Base-by-base conservation (phyloP, 2,797 vertebrate genomes). In the Danionella dracula region DNA sequence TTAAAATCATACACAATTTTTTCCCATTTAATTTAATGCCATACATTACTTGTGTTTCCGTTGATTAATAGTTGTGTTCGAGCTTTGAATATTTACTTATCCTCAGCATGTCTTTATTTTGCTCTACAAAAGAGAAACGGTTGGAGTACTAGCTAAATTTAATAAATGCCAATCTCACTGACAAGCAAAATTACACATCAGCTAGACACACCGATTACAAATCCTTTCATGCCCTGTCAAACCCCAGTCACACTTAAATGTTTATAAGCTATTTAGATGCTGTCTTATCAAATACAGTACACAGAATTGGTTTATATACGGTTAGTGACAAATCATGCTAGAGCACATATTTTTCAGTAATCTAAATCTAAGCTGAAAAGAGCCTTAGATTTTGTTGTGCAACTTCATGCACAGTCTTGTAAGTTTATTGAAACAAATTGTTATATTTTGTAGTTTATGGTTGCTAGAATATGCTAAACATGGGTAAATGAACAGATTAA, bases 81-180 rank as follows among this genome's bases (percentile, higher is more conserved):
- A 29, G 31, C 3, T 38, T 46, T 66, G 54, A 16, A 20, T 49
- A 21, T 38, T 42, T 1, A 1, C 40, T 60, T 4, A 27, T 38
- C 23, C 23, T 34, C 6, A 12, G 29, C 11, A 20, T 55, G 49
- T 16, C 44, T 53, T 16, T 68, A 27, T 34, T n/a, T 42, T 46
- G 12, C 23, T 19, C 6, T 21, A 15, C 12, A 57, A 64, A 57
- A 59, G 49, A 57, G 51, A 57, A 59, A 13, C 48, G 40, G 16
- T 45, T 41, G 61, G 42, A 63, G 37, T 34, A 57, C 68, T 60
- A 31, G 63, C 65, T 48, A 46, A 27, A 79, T 76, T 63, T 72
- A 72, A 70, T 64, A 67, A 71, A 68, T 29, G 42, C 62, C 76
- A 76, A 72, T 80, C 77, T 73, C 45, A 40, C 60, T 59, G 51